Evolutionary conservation across 2,888 invertebrate genomes (phyloP), one percentile per base, ranked within the genome.

Genomic region (Netelia inedita): DNA sequence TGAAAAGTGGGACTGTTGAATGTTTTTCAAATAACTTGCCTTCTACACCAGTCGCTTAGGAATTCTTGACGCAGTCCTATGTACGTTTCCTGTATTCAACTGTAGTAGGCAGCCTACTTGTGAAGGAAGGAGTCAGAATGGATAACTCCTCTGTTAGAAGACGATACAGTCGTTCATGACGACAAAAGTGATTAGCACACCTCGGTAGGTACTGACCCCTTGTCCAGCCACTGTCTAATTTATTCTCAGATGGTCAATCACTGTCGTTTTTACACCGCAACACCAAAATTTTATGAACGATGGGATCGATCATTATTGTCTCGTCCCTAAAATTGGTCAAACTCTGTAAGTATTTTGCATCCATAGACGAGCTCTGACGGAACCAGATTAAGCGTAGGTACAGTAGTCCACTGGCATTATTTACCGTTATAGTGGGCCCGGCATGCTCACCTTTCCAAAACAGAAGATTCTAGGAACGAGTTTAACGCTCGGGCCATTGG

Each of bases 391-490:
- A 85, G 85, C 86, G 86, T 86, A 85, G 83, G 86, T 86, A 85
- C 83, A 79, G 86, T 84, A 86, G 87, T 88, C 88, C 88, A 86
- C 89, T 86, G 87, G 88, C 90, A 90, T 91, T 90, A 89, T 55
- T 75, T 82, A 90, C 91, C 92, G 92, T 92, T 92, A 92, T 85
- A 89, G 88, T 87, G 89, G 50, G 53, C 88, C 87, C 82, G 87
- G 85, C 79, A 75, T 43, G 69, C 35, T 83, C 84, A 87, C 90
- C 91, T 92, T 91, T 91, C 91, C 90, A 90, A 91, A 92, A 91
- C 91, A 89, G 88, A 88, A 86, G 82, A 90, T 91, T 91, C 89
- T 89, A 91, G 89, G 89, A 92, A 91, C 91, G 88, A 91, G 92
- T 92, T 92, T 87, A 78, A 80, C n/a, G 87, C 82, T 85, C 85